phyloP scores from a whole-genome alignment of 2,113 vertebrate species.

The Apaloderma vittatum region DNA sequence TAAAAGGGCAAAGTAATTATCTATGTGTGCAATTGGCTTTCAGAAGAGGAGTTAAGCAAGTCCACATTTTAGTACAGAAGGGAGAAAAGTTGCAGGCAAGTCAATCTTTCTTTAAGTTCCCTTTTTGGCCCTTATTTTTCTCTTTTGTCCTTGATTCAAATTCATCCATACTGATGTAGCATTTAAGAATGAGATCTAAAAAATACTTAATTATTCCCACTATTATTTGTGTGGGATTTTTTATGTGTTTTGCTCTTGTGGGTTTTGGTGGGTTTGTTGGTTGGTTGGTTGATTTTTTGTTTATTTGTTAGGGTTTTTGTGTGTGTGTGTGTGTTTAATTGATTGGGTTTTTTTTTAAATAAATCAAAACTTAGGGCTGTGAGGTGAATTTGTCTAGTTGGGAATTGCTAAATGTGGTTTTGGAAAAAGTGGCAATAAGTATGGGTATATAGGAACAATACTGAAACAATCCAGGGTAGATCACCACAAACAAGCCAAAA shows the following conservation, averaged over 20 bases:
- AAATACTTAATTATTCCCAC: not conserved
- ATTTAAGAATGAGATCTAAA: not conserved
- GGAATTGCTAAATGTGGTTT: not conserved
- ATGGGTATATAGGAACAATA: not conserved
- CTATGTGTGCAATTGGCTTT: not conserved
- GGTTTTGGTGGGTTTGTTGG: not conserved
- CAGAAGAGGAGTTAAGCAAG: not conserved
- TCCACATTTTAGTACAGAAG: not conserved
- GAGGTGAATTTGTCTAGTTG: not conserved
- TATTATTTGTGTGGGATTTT: not conserved
- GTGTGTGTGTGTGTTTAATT: not conserved
- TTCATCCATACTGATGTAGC: not conserved
- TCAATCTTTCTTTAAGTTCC: not conserved
- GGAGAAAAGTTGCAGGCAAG: rapidly evolving
- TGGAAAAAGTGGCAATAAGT: not conserved
- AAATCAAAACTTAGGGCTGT: not conserved
- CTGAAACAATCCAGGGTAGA: not conserved
- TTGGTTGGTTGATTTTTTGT: too few relatives aligned
- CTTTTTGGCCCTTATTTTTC: not conserved
- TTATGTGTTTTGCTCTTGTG: not conserved
- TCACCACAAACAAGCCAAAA: not conserved
- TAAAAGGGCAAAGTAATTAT: not conserved
- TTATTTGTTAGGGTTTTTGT: not conserved
- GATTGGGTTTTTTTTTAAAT: not conserved
- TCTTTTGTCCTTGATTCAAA: not conserved